Conservation (phyloP, 1,140 invertebrate genomes). For the Delia radicum region DNA sequence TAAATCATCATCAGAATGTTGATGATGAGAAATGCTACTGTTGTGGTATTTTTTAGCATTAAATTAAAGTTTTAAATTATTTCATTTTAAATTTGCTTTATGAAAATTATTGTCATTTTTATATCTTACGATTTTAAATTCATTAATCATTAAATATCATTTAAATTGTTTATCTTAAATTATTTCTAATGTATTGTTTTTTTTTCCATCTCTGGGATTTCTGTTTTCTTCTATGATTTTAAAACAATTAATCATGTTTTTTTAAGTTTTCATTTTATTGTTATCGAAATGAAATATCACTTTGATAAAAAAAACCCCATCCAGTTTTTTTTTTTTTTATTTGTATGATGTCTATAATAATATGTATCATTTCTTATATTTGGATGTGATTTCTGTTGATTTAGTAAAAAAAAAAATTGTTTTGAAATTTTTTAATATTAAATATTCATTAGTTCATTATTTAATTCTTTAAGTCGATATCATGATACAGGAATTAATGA, state of each 20-base stretch:
- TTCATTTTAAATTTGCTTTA: background rate
- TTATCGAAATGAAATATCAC: no score
- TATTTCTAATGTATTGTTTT: background rate
- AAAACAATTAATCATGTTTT: background rate
- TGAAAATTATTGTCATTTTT: background rate
- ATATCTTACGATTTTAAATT: background rate
- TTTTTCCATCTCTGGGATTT: background rate
- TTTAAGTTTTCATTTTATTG: background rate
- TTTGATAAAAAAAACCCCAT: background rate
- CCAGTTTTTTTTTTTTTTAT: background rate
- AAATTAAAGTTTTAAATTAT: background rate
- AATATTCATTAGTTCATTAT: background rate
- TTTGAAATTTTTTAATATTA: no score
- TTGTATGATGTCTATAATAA: constrained; percentile 1
- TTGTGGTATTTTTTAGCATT: background rate
- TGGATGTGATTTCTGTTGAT: background rate
- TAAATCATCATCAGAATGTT: background rate
- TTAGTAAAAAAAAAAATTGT: no score
- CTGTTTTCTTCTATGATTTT: background rate
- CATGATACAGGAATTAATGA: no score
- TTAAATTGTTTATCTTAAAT: background rate
- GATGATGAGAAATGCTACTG: background rate
- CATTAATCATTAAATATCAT: background rate
- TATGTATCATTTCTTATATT: background rate
- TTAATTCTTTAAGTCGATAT: no score